phyloP scores from a whole-genome alignment of 2,797 vertebrate genomes.

The Sebastes baramenuke region DNA sequence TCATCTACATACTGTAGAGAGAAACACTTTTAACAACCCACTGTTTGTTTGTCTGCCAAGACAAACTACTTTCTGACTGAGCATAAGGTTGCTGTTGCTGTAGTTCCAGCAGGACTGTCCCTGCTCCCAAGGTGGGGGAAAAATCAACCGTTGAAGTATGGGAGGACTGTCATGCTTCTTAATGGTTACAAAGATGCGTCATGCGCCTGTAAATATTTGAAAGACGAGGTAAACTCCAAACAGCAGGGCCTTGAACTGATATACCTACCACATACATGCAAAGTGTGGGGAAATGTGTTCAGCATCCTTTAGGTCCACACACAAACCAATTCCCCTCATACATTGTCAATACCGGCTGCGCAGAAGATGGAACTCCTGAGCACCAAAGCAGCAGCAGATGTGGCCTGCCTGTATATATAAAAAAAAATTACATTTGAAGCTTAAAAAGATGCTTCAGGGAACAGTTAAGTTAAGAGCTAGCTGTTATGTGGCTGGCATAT shows the following conservation, averaged over 20 bases:
- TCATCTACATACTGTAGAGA: not conserved
- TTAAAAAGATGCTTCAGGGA: not conserved
- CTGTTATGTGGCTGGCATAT: not conserved
- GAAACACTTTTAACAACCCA: constrained; percentile 3
- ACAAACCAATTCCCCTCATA: not conserved
- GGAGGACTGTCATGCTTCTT: not conserved
- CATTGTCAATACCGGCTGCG: constrained; percentile 10
- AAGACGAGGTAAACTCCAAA: constrained; percentile 1
- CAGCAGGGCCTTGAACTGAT: not conserved
- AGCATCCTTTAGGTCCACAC: constrained; percentile 6
- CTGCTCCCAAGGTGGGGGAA: not conserved
- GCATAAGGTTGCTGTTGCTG: not conserved
- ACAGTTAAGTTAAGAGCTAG: not conserved
- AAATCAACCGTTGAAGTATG: not conserved
- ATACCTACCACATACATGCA: not conserved
- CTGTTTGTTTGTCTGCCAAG: not conserved
- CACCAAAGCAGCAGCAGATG: constrained; percentile 11
- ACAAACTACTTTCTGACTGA: not conserved
- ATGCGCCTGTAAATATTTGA: not conserved
- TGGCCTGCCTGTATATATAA: not conserved
- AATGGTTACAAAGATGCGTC: not conserved
- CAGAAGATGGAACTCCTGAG: constrained; percentile 1
- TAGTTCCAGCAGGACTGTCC: not conserved
- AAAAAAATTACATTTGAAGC: not conserved
- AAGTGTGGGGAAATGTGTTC: not conserved